Base-by-base conservation (phyloP, 2,797 vertebrate genomes). In the Anolis apletophallus region DNA sequence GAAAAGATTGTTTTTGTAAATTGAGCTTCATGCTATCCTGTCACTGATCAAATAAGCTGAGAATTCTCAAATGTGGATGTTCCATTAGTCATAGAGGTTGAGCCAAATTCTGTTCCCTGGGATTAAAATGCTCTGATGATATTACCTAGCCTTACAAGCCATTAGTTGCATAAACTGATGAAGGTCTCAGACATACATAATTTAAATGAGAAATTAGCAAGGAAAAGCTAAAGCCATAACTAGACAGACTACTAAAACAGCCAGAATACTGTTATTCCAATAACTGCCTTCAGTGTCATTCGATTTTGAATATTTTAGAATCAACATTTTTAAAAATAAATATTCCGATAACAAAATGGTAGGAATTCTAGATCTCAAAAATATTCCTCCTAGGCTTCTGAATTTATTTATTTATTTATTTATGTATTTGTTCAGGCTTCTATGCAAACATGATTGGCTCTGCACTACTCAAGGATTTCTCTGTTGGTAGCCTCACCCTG, bases 401-500 rank as follows among this genome's bases (percentile, higher is more conserved):
- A 78, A 23, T n/a, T n/a, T n/a, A n/a, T n/a, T n/a, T n/a, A n/a
- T n/a, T n/a, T n/a, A n/a, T n/a, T n/a, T n/a, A n/a, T n/a, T n/a
- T n/a, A n/a, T n/a, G n/a, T n/a, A n/a, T n/a, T n/a, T n/a, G n/a
- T n/a, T n/a, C n/a, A n/a, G n/a, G n/a, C n/a, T n/a, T n/a, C n/a
- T n/a, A n/a, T n/a, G n/a, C n/a, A n/a, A 46, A 14, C 1, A 8
- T 23, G 46, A 46, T 2, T 26, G 12, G 73, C 1, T 87, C 69
- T 5, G 26, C 61, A 9, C 52, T 77, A 21, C 11, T 12, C 32
- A 50, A 80, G 7, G 13, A n/a, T 80, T 12, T 34, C 5, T 50
- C n/a, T 54, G 8, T 0, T 2, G 36, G 21, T 8, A 29, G 76
- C 80, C 95, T 96, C 93, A 99, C 99, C 99, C 98, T 50, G 98